These are phyloP conservation scores for Idaea biselata DNA, from an alignment of 2,888 invertebrate species.

Conservation along the genomic window DNA sequence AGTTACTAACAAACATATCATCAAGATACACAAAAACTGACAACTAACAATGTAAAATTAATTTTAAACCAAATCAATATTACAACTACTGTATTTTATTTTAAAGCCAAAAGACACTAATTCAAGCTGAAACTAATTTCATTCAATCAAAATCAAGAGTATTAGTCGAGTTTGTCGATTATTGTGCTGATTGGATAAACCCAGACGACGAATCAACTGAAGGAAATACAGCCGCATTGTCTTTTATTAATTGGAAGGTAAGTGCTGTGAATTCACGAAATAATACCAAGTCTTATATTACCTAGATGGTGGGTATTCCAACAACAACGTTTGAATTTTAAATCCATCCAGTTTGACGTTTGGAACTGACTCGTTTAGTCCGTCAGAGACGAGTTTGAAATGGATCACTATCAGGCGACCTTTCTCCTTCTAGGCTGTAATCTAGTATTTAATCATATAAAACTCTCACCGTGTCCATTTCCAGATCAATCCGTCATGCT, in stretches of 20 bases:
- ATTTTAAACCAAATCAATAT: neutral
- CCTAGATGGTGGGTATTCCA: no score
- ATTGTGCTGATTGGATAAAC: slow-evolving; percentile 70
- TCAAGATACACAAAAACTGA: slow-evolving; percentile 2
- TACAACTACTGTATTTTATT: slow-evolving; percentile 1
- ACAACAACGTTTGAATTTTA: no score
- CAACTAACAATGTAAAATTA: neutral
- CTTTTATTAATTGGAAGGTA: slow-evolving; percentile 69
- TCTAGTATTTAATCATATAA: no score
- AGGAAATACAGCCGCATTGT: slow-evolving; percentile 57
- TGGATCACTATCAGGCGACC: no score
- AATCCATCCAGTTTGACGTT: no score
- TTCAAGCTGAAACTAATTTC: slow-evolving; percentile 63
- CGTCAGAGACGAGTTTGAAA: no score
- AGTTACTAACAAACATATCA: slow-evolving; percentile 3
- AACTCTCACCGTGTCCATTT: slow-evolving; percentile 7
- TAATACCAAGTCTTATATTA: no score
- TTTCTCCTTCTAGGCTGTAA: no score
- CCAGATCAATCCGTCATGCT: slow-evolving; percentile 65
- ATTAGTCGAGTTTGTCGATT: slow-evolving; percentile 60
- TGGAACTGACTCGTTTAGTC: no score
- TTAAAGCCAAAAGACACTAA: slow-evolving; percentile 63
- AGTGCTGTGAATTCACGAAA: slow-evolving; percentile 25
- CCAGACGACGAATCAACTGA: slow-evolving; percentile 52
- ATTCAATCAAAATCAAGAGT: slow-evolving; percentile 51